Conservation (phyloP, 2,888 invertebrate genomes). For the Conops quadrifasciatus region DNA sequence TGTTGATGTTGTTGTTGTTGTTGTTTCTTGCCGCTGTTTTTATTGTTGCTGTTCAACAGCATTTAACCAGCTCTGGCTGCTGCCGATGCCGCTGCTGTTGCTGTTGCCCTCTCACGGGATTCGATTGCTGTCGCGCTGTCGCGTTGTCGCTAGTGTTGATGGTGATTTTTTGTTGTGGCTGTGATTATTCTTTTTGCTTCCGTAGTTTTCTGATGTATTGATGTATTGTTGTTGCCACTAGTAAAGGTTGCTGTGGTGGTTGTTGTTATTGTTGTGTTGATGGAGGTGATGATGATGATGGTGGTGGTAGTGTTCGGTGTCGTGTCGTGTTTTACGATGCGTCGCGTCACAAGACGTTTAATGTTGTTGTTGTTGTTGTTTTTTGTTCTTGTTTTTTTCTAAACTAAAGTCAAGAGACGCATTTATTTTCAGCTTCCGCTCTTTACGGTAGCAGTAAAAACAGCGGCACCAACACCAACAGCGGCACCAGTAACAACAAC, state of each 20-base stretch:
- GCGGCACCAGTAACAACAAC: constrained; percentile 17
- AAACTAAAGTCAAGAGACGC: constrained; percentile 53
- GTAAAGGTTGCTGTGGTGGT: not conserved
- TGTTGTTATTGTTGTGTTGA: constrained; percentile 8
- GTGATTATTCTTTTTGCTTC: not conserved
- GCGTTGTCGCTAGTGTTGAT: no score
- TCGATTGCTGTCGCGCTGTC: no score
- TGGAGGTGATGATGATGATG: not conserved
- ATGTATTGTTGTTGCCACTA: not conserved
- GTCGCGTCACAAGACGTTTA: not conserved
- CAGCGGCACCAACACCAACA: constrained; percentile 35
- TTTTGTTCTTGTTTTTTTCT: constrained; percentile 1
- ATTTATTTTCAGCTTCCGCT: constrained; percentile 47
- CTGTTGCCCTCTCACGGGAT: constrained; percentile 23
- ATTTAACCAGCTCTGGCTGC: not conserved
- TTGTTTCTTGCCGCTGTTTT: not conserved
- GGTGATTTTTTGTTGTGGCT: not conserved
- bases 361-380: constrained; percentile 23
- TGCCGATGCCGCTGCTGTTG: constrained; percentile 21
- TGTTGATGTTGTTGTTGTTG: constrained; percentile 2
- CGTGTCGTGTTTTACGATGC: constrained; percentile 11
- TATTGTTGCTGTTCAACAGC: not conserved
- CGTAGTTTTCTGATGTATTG: not conserved
- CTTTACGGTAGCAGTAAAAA: constrained; percentile 31
- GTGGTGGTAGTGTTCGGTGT: not conserved